Conservation (phyloP, 2,113 vertebrate species). For the Psephotus haematonotus region DNA sequence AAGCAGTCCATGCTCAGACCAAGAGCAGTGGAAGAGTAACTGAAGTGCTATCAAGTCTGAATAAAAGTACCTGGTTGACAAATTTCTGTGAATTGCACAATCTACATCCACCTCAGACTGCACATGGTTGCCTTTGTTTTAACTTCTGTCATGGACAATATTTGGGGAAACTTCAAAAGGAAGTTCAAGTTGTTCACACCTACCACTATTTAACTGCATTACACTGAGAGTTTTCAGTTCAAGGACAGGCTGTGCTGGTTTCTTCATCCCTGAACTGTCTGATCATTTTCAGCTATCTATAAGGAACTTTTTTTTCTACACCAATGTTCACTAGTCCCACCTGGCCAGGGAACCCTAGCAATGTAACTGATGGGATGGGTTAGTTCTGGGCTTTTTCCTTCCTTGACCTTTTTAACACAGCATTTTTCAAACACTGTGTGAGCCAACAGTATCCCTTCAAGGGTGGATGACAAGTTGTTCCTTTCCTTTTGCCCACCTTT, state of each 20-base stretch:
- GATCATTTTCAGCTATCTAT: not conserved
- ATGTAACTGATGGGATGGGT: not conserved
- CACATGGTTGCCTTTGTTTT: not conserved
- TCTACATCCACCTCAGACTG: not conserved
- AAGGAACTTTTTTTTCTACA: not conserved
- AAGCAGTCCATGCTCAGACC: not conserved
- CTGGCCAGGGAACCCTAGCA: not conserved
- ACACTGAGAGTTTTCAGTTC: not conserved
- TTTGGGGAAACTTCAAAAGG: not conserved
- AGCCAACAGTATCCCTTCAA: not conserved
- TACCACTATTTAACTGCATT: fast-evolving
- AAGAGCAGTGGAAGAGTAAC: not conserved
- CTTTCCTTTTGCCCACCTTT: fast-evolving
- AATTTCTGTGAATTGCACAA: not conserved
- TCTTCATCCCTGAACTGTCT: not conserved
- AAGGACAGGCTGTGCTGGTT: not conserved
- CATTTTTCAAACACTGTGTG: not conserved
- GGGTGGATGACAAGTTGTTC: not conserved
- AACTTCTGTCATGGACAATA: not conserved
- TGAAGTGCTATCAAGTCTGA: not conserved
- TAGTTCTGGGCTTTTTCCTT: not conserved
- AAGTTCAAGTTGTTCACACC: not conserved
- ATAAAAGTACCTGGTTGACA: not conserved
- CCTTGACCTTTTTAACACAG: not conserved
- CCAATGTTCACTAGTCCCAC: not conserved